Base-by-base conservation (phyloP, 2,888 invertebrate genomes). In the Catocala nupta region DNA sequence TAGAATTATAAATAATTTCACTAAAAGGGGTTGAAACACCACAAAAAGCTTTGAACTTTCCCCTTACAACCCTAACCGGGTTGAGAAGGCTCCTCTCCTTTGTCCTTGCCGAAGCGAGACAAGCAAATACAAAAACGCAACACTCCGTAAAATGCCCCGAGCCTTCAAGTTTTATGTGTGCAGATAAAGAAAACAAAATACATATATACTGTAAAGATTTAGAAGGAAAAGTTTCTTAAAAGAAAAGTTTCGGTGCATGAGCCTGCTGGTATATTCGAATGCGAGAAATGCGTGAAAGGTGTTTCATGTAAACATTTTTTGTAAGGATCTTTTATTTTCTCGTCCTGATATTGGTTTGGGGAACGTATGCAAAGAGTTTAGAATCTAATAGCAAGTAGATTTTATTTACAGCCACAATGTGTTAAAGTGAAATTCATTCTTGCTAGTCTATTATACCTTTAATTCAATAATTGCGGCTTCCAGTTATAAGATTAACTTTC, bases 61-160 rank as follows among this genome's bases (percentile, higher is more conserved):
- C 25, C 25, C 25, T 25, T 43, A 39, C 70, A 78, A 61, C 78
- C 69, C 71, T 71, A 65, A 63, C 34, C 49, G 36, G 48, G 54
- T 66, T 71, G 49, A 69, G 54, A 65, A 45, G 47, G 25, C 25
- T 25, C 25, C 25, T 51, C 57, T 51, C 58, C 68, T 75, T 71
- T 75, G 75, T 78, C 71, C 65, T 70, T 59, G 55, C 67, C 60
- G 63, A 73, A 75, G 76, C 70, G 74, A 71, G 65, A 78, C 72
- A 70, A 65, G 68, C 72, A 77, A 81, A 78, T 73, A 77, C 70
- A 73, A 73, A 80, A 80, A 78, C 68, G 76, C 70, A 72, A 78
- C 73, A 71, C 71, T 67, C 78, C 66, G 73, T 75, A 58, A 68
- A 73, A 79, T 73, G 70, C 75, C 73, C 63, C 53, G 51, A 69